Percentiles rank a stretch among this genome's conserved stretches.
These are phyloP conservation scores for Heliopora coerulea DNA, from an alignment of 92 coral and sea anemone genomes.

Conservation along the genomic window DNA sequence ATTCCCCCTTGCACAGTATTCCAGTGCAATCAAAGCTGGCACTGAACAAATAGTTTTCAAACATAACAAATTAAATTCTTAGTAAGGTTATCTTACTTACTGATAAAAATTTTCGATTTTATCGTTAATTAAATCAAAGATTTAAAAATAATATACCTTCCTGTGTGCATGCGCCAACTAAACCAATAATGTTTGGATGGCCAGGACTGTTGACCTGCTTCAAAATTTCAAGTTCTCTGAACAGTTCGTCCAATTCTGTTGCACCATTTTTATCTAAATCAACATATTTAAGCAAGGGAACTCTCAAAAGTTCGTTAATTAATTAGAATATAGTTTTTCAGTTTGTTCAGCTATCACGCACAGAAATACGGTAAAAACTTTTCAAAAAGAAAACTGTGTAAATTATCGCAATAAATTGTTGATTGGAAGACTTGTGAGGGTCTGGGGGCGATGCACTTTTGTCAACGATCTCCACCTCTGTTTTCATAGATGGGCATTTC, in stretches of 20 bases:
- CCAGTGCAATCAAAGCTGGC: conserved; percentile 63
- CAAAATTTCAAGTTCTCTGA: conserved; percentile 68
- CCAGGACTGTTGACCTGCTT: conserved; percentile 57
- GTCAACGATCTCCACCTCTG: too few species aligned
- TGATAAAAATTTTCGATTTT: background rate
- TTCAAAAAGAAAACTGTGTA: too few species aligned
- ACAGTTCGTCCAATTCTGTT: conserved; percentile 48
- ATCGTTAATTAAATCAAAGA: background rate
- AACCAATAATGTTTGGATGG: conserved; percentile 66
- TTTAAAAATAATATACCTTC: conserved; percentile 56
- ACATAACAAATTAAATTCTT: background rate
- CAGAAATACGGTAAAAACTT: too few species aligned
- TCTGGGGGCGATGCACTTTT: too few species aligned
- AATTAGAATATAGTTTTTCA: too few species aligned
- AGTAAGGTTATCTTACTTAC: background rate
- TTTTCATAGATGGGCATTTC: too few species aligned
- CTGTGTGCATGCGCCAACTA: conserved; percentile 80
- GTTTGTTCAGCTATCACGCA: too few species aligned
- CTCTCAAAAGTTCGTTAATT: too few species aligned
- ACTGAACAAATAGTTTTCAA: conserved; percentile 32
- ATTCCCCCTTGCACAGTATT: conserved; percentile 69
- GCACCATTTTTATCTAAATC: background rate
- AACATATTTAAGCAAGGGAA: too few species aligned
- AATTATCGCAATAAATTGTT: too few species aligned
- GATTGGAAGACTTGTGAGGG: too few species aligned